Evolutionary conservation across 2,797 vertebrate genomes (phyloP), one percentile per base, ranked within the genome.

Genomic region (Notamacropus eugenii): DNA sequence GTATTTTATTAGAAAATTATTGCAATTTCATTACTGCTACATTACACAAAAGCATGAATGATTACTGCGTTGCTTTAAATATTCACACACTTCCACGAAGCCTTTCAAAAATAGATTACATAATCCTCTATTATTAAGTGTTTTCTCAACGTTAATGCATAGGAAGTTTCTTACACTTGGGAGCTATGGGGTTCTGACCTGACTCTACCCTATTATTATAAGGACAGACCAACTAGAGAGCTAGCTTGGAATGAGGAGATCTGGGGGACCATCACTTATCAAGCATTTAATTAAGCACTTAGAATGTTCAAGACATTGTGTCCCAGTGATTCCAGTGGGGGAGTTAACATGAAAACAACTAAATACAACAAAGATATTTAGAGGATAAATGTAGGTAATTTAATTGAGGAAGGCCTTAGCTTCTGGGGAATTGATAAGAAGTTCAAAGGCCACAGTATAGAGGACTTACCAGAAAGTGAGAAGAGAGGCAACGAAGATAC

Each of bases 21-120:
- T 50, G 94, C 94, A 62, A 95, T 93, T 92, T 62, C 22, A 92
- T 50, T 93, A 91, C 56, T 91, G 46, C 91, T 91, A 55, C 62
- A 58, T 46, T 95, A 0, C 95, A 90, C 95, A 62, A 90, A 91
- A 31, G 74, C 54, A 93, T 0, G 67, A 55, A 82, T 56, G 55
- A 93, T n/a, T n/a, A n/a, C 34, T n/a, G n/a, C 19, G 34, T 16
- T 16, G 13, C 14, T 67, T 67, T 74, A 46, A 56, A 91, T 55
- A 56, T 13, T 56, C 11, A 91, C 19, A 56, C 19, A 92, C 90
- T 94, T 95, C 50, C 57, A 82, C 11, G 55, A 91, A 93, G 5
- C 0, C 29, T 92, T 93, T 90, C 14, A 6, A 82, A 46, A 82
- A 82, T 46, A 82, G 19, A 82, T 27, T 40, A 82, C 40, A 24